These are phyloP conservation scores for Parotocinclus haroldoi DNA, from an alignment of 2,797 vertebrate genomes.

Conservation along the genomic window DNA sequence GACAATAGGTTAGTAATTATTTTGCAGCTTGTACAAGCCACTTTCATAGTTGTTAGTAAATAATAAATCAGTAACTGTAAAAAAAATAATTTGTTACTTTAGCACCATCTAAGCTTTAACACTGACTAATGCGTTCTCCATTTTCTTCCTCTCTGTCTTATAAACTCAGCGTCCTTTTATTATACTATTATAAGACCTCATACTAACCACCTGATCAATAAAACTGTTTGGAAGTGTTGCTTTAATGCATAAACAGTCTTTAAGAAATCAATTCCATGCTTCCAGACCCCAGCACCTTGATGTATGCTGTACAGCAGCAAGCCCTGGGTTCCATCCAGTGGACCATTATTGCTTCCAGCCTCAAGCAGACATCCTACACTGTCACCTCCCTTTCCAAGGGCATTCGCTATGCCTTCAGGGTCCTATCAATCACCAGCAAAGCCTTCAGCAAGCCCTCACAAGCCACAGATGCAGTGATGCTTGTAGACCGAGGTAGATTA, in stretches of 20 bases:
- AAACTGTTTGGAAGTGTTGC: too few relatives aligned
- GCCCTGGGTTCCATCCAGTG: slow-evolving; percentile 89
- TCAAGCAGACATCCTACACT: slow-evolving; percentile 79
- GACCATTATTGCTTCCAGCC: slow-evolving; percentile 80
- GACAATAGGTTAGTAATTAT: too few relatives aligned
- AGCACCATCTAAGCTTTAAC: too few relatives aligned
- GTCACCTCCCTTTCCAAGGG: slow-evolving; percentile 82
- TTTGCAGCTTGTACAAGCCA: too few relatives aligned
- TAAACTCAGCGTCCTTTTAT: too few relatives aligned
- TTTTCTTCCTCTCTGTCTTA: too few relatives aligned
- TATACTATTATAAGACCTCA: too few relatives aligned
- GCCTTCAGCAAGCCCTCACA: slow-evolving; percentile 91
- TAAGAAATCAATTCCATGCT: slow-evolving; percentile 15
- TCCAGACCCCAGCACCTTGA: slow-evolving; percentile 82
- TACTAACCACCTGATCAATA: too few relatives aligned
- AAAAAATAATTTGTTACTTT: too few relatives aligned
- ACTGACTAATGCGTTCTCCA: too few relatives aligned
- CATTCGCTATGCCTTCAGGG: slow-evolving; percentile 84
- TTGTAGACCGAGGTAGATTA: slow-evolving; percentile 80
- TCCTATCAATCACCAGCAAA: slow-evolving; percentile 87
- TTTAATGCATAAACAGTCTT: background rate
- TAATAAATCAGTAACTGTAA: too few relatives aligned
- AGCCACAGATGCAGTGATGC: slow-evolving; percentile 79
- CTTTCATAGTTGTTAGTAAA: too few relatives aligned
- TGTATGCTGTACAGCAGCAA: slow-evolving; percentile 93